Conservation (phyloP, 2,797 vertebrate genomes). For the Sardinella longiceps region DNA sequence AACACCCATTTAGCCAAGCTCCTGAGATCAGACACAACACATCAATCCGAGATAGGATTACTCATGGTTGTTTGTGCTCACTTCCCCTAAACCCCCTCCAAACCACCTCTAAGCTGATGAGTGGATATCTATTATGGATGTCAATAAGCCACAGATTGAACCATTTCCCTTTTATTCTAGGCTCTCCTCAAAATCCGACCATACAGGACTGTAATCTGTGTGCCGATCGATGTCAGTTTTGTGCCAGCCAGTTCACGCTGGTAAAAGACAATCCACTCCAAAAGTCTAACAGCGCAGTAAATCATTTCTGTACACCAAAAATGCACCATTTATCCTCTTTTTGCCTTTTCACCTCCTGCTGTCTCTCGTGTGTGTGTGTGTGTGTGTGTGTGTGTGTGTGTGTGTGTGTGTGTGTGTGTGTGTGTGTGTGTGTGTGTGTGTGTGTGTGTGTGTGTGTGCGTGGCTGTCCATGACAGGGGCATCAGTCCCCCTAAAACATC, state of each 20-base stretch:
- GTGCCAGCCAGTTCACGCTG: neutral
- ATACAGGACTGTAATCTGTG: neutral
- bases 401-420: too few relatives aligned
- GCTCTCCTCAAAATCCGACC: neutral
- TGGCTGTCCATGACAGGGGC: neutral
- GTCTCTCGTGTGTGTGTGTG: neutral
- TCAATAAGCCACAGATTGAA: neutral
- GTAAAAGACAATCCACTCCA: neutral
- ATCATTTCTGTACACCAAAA: neutral
- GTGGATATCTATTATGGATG: neutral
- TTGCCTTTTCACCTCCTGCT: neutral
- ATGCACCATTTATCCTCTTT: neutral
- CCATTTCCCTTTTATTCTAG: neutral
- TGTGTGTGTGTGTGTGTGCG: neutral
- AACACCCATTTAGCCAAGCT: neutral
- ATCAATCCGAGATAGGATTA: constrained; percentile 14
- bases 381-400: too few relatives aligned
- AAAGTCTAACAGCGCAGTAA: neutral
- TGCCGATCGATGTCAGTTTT: neutral
- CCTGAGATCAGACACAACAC: neutral
- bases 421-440: too few relatives aligned
- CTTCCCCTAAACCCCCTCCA: neutral
- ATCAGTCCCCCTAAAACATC: neutral
- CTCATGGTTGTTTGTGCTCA: neutral
- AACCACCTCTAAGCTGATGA: neutral